These are phyloP conservation scores for Squalus acanthias DNA, from an alignment of 2,797 vertebrate genomes.

Conservation along the genomic window DNA sequence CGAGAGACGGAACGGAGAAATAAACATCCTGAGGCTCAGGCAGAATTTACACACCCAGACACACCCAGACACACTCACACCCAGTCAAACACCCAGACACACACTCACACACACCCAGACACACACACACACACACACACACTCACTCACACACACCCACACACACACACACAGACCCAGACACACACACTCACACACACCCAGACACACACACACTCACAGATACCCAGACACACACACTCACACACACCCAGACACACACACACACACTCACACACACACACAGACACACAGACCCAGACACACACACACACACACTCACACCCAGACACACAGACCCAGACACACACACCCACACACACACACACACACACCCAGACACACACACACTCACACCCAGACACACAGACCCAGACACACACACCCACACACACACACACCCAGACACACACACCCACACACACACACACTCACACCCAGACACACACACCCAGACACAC, in stretches of 20 bases:
- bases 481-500: not conserved
- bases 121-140: not conserved
- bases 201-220: not conserved
- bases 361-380: not conserved
- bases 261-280: not conserved
- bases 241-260: not conserved
- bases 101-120: not conserved
- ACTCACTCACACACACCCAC: not conserved
- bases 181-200: not conserved
- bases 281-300: not conserved
- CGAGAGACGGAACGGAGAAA: not conserved
- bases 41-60: not conserved
- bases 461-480: too few relatives aligned
- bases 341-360: not conserved
- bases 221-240: not conserved
- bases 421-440: too few relatives aligned
- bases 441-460: not conserved
- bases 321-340: too few relatives aligned
- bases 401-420: not conserved
- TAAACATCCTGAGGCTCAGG: not conserved
- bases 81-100: not conserved
- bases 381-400: not conserved
- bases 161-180: not conserved
- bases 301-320: too few relatives aligned
- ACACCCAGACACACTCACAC: not conserved